Conservation (phyloP, 2,888 invertebrate genomes). For the Aelia acuminata region DNA sequence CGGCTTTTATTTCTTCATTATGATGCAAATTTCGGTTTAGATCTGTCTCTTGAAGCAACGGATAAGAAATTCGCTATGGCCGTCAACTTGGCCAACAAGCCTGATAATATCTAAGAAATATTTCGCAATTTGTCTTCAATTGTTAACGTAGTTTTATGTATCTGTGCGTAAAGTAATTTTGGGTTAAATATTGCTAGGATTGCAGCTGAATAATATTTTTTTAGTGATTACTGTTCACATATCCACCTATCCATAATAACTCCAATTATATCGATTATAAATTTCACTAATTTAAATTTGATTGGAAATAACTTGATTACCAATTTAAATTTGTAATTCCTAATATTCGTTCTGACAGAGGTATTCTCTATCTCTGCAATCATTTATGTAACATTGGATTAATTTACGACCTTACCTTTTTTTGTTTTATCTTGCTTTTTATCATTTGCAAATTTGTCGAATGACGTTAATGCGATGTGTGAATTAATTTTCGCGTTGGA, state of each 20-base stretch:
- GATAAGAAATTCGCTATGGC: slow-evolving; percentile 3
- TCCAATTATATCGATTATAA: no score
- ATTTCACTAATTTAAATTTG: no score
- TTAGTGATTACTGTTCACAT: no score
- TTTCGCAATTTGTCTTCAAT: neutral
- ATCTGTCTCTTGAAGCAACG: neutral
- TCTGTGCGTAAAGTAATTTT: neutral
- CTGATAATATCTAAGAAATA: neutral
- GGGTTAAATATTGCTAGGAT: no score
- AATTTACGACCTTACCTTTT: neutral
- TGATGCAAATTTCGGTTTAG: neutral
- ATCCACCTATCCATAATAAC: no score
- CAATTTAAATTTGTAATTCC: neutral
- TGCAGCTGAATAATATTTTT: no score
- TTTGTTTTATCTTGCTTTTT: slow-evolving; percentile 4
- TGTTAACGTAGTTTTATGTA: neutral
- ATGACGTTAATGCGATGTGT: neutral
- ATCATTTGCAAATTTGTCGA: slow-evolving; percentile 17
- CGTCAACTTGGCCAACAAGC: neutral
- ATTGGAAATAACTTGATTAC: no score
- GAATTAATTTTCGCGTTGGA: neutral
- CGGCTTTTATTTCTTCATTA: neutral
- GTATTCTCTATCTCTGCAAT: neutral
- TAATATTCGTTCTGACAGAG: neutral
- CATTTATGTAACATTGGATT: neutral